Percentiles rank a stretch among this genome's conserved stretches.
phyloP scores from a whole-genome alignment of 2,888 invertebrate species.

The Psylliodes chrysocephalus region DNA sequence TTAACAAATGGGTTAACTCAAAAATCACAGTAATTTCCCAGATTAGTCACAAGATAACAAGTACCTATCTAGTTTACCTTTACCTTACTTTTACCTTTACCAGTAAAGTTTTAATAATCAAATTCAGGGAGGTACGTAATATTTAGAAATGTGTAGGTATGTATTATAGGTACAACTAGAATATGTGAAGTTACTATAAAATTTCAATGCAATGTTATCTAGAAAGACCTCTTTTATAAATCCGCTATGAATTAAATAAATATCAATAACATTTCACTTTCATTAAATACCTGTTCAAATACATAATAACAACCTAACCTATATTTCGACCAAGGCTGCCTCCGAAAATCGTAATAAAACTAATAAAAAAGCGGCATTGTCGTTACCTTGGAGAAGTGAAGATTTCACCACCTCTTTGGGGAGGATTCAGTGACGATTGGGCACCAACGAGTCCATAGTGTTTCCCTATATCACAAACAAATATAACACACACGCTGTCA shows the following conservation, averaged over 20 bases:
- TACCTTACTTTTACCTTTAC: no score
- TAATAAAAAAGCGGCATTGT: no score
- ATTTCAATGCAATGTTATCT: background rate
- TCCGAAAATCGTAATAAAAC: background rate
- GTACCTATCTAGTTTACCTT: no score
- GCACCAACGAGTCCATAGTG: slow-evolving; percentile 20
- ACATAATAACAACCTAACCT: slow-evolving; percentile 11
- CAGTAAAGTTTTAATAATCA: no score
- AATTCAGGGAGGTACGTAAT: no score
- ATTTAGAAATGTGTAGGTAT: no score
- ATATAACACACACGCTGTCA: background rate
- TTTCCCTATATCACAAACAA: background rate
- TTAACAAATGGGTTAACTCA: no score
- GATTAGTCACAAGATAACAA: no score
- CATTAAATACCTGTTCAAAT: slow-evolving; percentile 13
- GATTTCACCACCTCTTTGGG: slow-evolving; percentile 19
- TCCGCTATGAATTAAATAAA: background rate
- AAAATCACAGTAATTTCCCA: no score
- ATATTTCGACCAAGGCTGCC: slow-evolving; percentile 5
- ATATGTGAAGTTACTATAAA: no score
- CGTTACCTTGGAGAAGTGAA: slow-evolving; percentile 22
- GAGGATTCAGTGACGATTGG: slow-evolving; percentile 21
- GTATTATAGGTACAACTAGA: no score
- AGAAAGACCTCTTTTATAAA: background rate
- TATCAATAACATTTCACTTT: slow-evolving; percentile 16